Percentiles rank a stretch among this genome's conserved stretches.
phyloP scores from a whole-genome alignment of 2,797 vertebrate species.

The Argyrosomus regius region DNA sequence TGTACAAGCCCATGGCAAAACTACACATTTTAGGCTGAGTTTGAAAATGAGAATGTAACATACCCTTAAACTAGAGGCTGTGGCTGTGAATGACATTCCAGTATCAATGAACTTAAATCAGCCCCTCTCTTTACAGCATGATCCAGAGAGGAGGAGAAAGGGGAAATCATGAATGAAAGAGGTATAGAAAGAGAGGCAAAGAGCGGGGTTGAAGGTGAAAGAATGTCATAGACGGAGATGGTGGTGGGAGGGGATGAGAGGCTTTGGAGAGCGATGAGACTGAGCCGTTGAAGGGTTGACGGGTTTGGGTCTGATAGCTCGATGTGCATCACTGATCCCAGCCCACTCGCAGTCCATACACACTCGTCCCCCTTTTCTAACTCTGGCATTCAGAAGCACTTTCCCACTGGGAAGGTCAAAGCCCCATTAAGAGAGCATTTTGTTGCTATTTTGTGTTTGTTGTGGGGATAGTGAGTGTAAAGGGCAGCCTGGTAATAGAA shows the following conservation, averaged over 20 bases:
- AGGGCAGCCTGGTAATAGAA: slow-evolving; percentile 51
- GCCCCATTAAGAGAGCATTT: slow-evolving; percentile 69
- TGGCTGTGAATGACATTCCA: slow-evolving; percentile 62
- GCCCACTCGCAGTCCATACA: slow-evolving; percentile 57
- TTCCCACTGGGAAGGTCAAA: slow-evolving; percentile 72
- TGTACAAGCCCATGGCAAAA: neutral
- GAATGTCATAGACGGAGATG: slow-evolving; percentile 55
- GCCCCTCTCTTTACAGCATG: slow-evolving; percentile 39
- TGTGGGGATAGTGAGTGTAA: slow-evolving; percentile 51
- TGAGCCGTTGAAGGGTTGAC: slow-evolving; percentile 59
- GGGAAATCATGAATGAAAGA: slow-evolving; percentile 63
- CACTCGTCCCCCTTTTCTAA: slow-evolving; percentile 59
- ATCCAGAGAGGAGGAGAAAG: slow-evolving; percentile 44
- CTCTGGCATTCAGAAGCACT: slow-evolving; percentile 61
- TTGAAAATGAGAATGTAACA: slow-evolving; percentile 23
- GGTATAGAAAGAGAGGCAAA: slow-evolving; percentile 54
- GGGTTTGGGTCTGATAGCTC: slow-evolving; percentile 59
- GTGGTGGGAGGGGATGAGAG: slow-evolving; percentile 49
- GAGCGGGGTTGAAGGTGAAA: slow-evolving; percentile 57
- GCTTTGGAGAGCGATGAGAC: slow-evolving; percentile 41
- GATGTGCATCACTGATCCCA: slow-evolving; percentile 71
- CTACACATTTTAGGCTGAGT: neutral
- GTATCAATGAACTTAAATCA: slow-evolving; percentile 49
- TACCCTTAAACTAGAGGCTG: slow-evolving; percentile 25
- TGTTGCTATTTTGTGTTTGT: slow-evolving; percentile 69